Conservation (phyloP, 2,888 invertebrate species). For the Marasmarcha lunaedactyla region DNA sequence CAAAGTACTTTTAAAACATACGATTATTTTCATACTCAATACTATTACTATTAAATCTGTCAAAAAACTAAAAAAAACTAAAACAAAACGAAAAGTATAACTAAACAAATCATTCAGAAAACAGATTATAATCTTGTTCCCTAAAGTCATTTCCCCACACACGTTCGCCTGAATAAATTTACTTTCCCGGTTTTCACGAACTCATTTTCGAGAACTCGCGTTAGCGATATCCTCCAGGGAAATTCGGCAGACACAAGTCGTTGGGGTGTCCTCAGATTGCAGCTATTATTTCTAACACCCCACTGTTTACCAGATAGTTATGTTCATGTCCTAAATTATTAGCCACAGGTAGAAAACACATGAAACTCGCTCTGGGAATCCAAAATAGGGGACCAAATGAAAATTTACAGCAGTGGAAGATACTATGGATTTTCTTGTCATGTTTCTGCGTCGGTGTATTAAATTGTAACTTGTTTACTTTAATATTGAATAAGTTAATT, state of each 20-base stretch:
- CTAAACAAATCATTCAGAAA: not conserved
- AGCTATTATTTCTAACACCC: constrained; percentile 56
- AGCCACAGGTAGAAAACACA: constrained; percentile 36
- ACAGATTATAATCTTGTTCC: not conserved
- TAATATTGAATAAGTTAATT: not conserved
- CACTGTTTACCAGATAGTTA: constrained; percentile 58
- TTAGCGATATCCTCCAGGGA: constrained; percentile 41
- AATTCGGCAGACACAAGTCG: constrained; percentile 44
- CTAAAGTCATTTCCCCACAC: not conserved
- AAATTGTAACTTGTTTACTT: not conserved
- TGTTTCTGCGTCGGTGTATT: no score
- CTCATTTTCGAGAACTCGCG: not conserved
- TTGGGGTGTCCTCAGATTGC: constrained; percentile 51
- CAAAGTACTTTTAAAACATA: no score
- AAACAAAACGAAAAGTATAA: no score
- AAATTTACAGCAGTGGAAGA: not conserved
- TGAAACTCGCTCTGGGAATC: not conserved
- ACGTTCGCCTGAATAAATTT: not conserved
- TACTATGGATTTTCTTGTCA: no score
- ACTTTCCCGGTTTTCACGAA: not conserved
- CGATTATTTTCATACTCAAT: no score
- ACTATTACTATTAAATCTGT: no score
- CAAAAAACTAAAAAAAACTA: no score
- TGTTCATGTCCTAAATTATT: constrained; percentile 49
- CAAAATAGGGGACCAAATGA: not conserved